These are phyloP conservation scores for Drosophila tripunctata DNA, from an alignment of 2,888 invertebrate genomes.

Conservation along the genomic window DNA sequence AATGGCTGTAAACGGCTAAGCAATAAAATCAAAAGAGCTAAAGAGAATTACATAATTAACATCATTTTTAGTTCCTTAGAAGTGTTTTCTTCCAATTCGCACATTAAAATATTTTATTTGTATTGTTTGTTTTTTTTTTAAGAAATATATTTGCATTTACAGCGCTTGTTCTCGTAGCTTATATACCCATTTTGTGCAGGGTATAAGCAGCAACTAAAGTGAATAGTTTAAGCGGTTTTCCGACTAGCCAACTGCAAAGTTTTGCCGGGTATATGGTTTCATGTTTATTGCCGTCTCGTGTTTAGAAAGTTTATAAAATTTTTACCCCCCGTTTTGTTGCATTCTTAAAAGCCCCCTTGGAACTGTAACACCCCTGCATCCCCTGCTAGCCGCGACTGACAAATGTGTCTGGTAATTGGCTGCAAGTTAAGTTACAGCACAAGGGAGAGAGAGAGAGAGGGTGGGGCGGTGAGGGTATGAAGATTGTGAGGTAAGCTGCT, in stretches of 20 bases:
- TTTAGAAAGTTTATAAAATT: slow-evolving; percentile 63
- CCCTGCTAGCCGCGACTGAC: slow-evolving; percentile 33
- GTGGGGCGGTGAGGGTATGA: neutral
- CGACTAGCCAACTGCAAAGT: slow-evolving; percentile 20
- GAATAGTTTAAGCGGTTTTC: slow-evolving; percentile 56
- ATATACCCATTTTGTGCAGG: neutral
- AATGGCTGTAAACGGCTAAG: too few relatives aligned
- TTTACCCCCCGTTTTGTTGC: slow-evolving; percentile 48
- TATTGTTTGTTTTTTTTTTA: too few relatives aligned
- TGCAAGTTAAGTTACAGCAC: slow-evolving; percentile 20
- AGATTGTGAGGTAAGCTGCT: slow-evolving; percentile 13
- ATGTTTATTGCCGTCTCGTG: slow-evolving; percentile 70
- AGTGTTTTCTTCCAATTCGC: too few relatives aligned
- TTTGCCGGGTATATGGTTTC: slow-evolving; percentile 23
- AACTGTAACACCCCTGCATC: neutral
- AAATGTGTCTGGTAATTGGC: slow-evolving; percentile 65
- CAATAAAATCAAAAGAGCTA: too few relatives aligned
- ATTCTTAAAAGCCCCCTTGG: slow-evolving; percentile 46
- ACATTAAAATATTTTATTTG: too few relatives aligned
- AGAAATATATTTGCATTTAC: too few relatives aligned
- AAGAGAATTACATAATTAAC: too few relatives aligned
- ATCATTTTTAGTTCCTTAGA: too few relatives aligned
- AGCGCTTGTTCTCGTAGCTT: neutral
- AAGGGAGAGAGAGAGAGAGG: neutral
- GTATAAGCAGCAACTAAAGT: slow-evolving; percentile 37